Conservation (phyloP, 2,797 vertebrate genomes). For the Sciurus carolinensis region DNA sequence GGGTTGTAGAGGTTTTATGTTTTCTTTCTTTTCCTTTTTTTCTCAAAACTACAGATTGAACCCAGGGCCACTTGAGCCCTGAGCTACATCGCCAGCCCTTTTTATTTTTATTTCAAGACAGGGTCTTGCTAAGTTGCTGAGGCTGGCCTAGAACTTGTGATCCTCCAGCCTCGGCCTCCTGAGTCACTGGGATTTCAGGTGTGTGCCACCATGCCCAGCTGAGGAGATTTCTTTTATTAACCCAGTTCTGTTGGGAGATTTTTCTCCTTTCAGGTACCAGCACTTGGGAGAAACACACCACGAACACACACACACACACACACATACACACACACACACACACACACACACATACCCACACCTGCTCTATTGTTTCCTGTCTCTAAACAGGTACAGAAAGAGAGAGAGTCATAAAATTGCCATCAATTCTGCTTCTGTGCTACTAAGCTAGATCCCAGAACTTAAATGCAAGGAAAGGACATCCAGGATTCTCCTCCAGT, state of each 20-base stretch:
- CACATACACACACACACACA: neutral
- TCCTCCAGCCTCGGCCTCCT: neutral
- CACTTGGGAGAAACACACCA: neutral
- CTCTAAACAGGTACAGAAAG: neutral
- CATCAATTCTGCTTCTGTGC: neutral
- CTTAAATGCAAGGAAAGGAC: neutral
- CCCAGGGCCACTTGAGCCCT: neutral
- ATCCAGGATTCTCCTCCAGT: rapidly evolving
- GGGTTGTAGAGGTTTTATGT: neutral
- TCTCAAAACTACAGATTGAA: neutral
- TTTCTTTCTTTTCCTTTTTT: too few species aligned
- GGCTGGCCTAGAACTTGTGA: neutral
- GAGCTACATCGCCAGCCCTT: neutral
- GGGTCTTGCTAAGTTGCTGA: neutral
- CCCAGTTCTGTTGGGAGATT: neutral
- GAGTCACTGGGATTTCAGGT: too few species aligned
- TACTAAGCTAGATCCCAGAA: neutral
- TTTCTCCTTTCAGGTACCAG: neutral
- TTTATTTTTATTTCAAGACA: neutral
- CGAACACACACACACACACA: neutral
- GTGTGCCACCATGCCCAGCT: neutral
- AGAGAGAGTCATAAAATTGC: neutral
- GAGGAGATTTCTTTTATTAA: neutral
- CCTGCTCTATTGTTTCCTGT: neutral
- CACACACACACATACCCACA: too few species aligned